These are phyloP conservation scores for Leucoraja erinaceus DNA, from an alignment of 2,113 vertebrate species.

Conservation along the genomic window DNA sequence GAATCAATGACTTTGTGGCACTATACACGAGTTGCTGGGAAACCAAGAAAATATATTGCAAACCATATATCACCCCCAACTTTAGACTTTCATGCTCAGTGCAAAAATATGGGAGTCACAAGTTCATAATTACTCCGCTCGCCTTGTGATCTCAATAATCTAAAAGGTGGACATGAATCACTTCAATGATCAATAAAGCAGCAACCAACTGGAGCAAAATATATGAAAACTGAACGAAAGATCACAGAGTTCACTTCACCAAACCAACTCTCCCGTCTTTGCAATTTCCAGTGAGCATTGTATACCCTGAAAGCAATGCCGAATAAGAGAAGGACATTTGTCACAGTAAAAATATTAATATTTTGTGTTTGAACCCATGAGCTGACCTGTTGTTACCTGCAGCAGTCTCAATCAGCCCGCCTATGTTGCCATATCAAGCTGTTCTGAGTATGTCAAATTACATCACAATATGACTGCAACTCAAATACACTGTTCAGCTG, in stretches of 20 bases:
- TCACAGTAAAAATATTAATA: neutral
- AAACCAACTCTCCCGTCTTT: neutral
- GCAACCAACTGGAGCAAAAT: neutral
- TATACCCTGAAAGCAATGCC: neutral
- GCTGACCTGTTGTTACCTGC: neutral
- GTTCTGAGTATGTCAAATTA: neutral
- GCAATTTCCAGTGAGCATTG: neutral
- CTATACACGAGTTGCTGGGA: neutral
- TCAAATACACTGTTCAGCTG: neutral
- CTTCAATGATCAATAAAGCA: neutral
- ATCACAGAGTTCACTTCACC: neutral
- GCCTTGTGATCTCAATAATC: neutral
- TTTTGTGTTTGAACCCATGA: neutral
- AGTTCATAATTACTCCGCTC: neutral
- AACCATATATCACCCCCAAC: neutral
- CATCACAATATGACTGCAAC: neutral
- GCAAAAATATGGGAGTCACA: neutral
- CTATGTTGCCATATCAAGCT: slow-evolving; percentile 2
- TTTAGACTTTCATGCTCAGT: neutral
- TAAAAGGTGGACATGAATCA: neutral
- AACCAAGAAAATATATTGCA: neutral
- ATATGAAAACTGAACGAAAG: neutral
- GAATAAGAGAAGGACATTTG: neutral
- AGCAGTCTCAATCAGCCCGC: neutral
- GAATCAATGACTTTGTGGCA: too few relatives aligned